Evolutionary conservation across 2,888 invertebrate species (phyloP), one percentile per base, ranked within the genome.

Genomic region (Pantelozetes paolii): DNA sequence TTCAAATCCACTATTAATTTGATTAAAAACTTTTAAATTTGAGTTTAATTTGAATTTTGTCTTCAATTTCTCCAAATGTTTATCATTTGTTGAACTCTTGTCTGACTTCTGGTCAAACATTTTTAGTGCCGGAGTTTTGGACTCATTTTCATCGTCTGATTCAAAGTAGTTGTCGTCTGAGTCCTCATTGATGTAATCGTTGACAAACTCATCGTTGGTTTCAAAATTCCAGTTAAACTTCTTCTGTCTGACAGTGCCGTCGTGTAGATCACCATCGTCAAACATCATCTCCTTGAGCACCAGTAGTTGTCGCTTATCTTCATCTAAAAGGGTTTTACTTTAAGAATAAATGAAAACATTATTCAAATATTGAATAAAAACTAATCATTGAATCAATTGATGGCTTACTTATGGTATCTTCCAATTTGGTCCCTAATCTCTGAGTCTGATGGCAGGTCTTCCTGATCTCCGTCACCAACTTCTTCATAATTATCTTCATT

Each of bases 251-350:
- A 89, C 89, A 1, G 88, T 87, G 0, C 88, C 90, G 32, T 90
- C 85, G 78, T 91, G 87, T 77, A 92, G 85, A 79, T 96, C 95
- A 0, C 92, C 93, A 80, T 95, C 94, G 81, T 94, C 93, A 48
- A 96, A 87, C 36, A 94, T 85, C 81, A 92, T 84, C 80, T 96
- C 94, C 81, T 96, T 90, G 18, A 94, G 85, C 78, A 91, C 94
- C 82, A 93, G 86, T 6, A 81, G 77, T 23, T 74, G 40, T 20
- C 74, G 23, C 32, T 75, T 75, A 18, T 73, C 73, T 36, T 73
- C 73, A 30, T 73, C 73, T 1, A 73, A 26, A 23, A 73, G 6
- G 2, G 50, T 36, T 69, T 73, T 73, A 40, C 73, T 73, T 11
- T 20, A n/a, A n/a, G n/a, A n/a, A n/a, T n/a, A n/a, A n/a, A n/a